phyloP scores from a whole-genome alignment of 2,888 invertebrate genomes.

The Ennomos erosarius region DNA sequence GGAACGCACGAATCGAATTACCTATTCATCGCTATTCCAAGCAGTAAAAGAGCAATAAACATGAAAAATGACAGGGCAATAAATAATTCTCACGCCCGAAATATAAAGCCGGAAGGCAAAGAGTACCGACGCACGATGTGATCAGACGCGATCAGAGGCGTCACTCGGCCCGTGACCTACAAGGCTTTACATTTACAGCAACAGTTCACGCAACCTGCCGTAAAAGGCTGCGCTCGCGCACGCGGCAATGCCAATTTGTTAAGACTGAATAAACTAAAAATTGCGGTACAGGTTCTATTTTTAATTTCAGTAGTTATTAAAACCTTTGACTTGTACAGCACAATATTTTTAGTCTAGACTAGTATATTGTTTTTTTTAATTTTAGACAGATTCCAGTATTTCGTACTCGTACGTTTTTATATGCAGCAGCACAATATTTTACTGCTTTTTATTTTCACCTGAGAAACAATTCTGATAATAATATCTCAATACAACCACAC shows the following conservation, averaged over 20 bases:
- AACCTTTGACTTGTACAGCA: too few relatives aligned
- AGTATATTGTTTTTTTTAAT: too few relatives aligned
- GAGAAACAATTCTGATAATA: too few relatives aligned
- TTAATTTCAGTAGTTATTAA: too few relatives aligned
- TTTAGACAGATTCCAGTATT: too few relatives aligned
- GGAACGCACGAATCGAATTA: slow-evolving; percentile 26
- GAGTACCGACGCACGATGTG: slow-evolving; percentile 36
- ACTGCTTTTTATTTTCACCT: too few relatives aligned
- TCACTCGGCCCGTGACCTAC: slow-evolving; percentile 45
- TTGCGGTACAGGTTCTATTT: too few relatives aligned
- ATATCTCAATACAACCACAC: too few relatives aligned
- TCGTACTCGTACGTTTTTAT: too few relatives aligned
- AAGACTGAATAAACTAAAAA: slow-evolving; percentile 6
- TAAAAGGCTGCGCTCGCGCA: slow-evolving; percentile 41
- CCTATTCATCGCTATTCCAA: slow-evolving; percentile 20
- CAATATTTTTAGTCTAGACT: too few relatives aligned
- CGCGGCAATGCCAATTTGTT: slow-evolving; percentile 19
- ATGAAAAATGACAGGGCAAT: slow-evolving; percentile 36
- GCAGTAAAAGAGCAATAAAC: slow-evolving; percentile 28
- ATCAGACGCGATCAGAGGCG: slow-evolving; percentile 43
- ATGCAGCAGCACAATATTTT: too few relatives aligned
- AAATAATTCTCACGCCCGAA: slow-evolving; percentile 47
- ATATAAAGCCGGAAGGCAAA: slow-evolving; percentile 41
- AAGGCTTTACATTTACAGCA: slow-evolving; percentile 10
- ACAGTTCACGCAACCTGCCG: slow-evolving; percentile 42